These are phyloP conservation scores for Phalloptychus januarius DNA, from an alignment of 2,797 vertebrate genomes.

Conservation along the genomic window DNA sequence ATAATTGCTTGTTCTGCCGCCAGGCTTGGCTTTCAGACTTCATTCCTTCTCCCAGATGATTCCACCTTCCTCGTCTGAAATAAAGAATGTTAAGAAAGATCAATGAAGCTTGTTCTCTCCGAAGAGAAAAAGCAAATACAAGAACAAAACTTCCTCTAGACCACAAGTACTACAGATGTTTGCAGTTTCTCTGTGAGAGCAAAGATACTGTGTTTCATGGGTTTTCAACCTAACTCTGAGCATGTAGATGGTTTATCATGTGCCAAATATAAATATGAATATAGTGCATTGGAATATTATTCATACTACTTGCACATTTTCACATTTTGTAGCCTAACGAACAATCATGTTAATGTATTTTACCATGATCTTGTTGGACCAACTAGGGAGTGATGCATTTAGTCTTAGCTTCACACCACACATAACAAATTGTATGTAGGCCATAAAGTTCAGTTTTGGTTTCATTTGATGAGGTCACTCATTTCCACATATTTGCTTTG, in stretches of 20 bases:
- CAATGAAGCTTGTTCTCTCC: constrained; percentile 32
- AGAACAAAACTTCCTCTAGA: constrained; percentile 29
- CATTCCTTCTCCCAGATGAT: constrained; percentile 31
- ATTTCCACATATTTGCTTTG: neutral
- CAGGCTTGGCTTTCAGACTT: constrained; percentile 40
- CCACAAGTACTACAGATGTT: constrained; percentile 11
- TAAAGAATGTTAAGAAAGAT: constrained; percentile 28
- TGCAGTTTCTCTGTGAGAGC: constrained; percentile 24
- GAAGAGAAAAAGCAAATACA: constrained; percentile 25
- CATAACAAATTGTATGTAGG: neutral
- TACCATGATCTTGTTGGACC: neutral
- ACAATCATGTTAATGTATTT: neutral
- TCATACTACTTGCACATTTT: neutral
- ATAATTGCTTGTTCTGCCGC: constrained; percentile 39
- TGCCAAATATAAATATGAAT: constrained; percentile 11
- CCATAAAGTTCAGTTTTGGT: neutral
- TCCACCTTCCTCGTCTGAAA: constrained; percentile 35
- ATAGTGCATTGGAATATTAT: neutral
- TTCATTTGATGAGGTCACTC: neutral
- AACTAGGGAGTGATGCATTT: neutral
- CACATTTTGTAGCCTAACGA: neutral
- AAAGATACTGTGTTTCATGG: constrained; percentile 15
- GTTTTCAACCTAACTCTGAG: constrained; percentile 16
- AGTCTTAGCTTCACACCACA: neutral
- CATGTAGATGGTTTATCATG: neutral